phyloP scores from a whole-genome alignment of 1,140 invertebrate species.

The Hycleus cichorii region DNA sequence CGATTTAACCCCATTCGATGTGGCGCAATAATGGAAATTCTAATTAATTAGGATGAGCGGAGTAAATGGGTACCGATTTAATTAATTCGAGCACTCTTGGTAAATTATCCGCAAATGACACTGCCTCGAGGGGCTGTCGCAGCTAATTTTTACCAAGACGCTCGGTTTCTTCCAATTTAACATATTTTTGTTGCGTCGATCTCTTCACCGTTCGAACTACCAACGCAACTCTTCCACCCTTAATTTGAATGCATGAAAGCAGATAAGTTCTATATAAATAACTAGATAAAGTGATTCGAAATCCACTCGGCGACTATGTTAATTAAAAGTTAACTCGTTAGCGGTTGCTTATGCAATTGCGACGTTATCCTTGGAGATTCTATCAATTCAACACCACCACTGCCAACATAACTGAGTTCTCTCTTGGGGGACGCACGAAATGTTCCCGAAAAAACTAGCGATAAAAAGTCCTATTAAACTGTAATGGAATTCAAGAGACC shows the following conservation, averaged over 20 bases:
- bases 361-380: not conserved
- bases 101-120: slow-evolving; percentile 7
- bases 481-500: slow-evolving; percentile 6
- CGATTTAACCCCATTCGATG: not conserved
- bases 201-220: too few species aligned
- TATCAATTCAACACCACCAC: too few species aligned
- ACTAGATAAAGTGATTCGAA: too few species aligned
- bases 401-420: too few species aligned
- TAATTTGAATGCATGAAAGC: too few species aligned
- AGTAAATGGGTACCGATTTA: slow-evolving; percentile 1
- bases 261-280: too few species aligned
- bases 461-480: slow-evolving; percentile 11
- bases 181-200: too few species aligned
- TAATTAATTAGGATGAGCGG: slow-evolving; percentile 1
- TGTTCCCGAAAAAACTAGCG: not conserved
- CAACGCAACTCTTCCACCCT: too few species aligned
- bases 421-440: too few species aligned
- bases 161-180: too few species aligned
- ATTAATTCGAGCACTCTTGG: slow-evolving; percentile 11
- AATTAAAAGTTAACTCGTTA: slow-evolving; percentile 14
- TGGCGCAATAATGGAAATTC: slow-evolving; percentile 12
- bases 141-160: too few species aligned
- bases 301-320: not conserved
- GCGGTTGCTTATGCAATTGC: slow-evolving; percentile 13
- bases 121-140: not conserved